A percentile compares a stretch with the other conserved stretches of the same genome.
Evolutionary conservation across 2,888 invertebrate genomes (phyloP).

Genomic region (Drosophila nr. perissopoda): DNA sequence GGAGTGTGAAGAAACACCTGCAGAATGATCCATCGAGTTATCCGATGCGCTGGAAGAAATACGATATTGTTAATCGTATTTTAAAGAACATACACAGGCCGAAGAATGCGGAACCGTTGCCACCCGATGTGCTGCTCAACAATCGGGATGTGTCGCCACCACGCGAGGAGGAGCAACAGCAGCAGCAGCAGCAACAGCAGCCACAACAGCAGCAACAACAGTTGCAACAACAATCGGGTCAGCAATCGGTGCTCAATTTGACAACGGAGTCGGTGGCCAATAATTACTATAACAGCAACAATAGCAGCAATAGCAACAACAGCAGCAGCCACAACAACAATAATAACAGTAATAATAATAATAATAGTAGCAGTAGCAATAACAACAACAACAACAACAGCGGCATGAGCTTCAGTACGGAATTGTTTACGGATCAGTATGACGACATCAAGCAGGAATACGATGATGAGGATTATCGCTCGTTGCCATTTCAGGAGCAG

Average conservation of each 20-base stretch:
- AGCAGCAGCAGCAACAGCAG: constrained; percentile 29
- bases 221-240: constrained; percentile 31
- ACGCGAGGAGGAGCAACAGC: constrained; percentile 56
- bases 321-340: constrained; percentile 37
- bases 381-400: constrained; percentile 44
- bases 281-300: constrained; percentile 52
- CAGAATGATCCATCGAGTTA: constrained; percentile 62
- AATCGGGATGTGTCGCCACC: constrained; percentile 80
- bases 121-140: constrained; percentile 74
- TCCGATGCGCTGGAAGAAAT: constrained; percentile 78
- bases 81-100: constrained; percentile 80
- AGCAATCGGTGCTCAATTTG: constrained; percentile 38
- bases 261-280: constrained; percentile 42
- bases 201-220: constrained; percentile 22
- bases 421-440: constrained; percentile 78
- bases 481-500: constrained; percentile 65
- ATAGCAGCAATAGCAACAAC: constrained; percentile 33
- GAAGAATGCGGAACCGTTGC: constrained; percentile 81
- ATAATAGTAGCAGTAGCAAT: constrained; percentile 35
- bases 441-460: constrained; percentile 76
- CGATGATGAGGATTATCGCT: constrained; percentile 74
- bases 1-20: constrained; percentile 74
- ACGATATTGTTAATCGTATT: constrained; percentile 75
- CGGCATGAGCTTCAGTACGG: constrained; percentile 71
- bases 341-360: constrained; percentile 28